A percentile compares a stretch with the other conserved stretches of the same genome.
These are phyloP conservation scores for Lasaia peninsularis DNA, from an alignment of 1,140 invertebrate genomes.

Conservation along the genomic window DNA sequence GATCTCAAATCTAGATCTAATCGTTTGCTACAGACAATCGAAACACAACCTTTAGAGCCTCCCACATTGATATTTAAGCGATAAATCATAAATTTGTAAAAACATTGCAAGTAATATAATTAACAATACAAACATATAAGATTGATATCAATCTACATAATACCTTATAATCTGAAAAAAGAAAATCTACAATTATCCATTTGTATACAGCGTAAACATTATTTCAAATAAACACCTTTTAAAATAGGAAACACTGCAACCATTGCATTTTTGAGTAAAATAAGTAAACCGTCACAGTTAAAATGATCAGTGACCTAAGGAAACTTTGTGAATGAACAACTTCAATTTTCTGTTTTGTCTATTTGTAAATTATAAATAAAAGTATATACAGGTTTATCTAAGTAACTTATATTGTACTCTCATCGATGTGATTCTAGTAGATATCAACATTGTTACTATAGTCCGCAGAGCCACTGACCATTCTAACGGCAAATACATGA, in stretches of 20 bases:
- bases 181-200: slow-evolving; percentile 25
- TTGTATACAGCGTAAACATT: slow-evolving; percentile 31
- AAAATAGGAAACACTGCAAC: slow-evolving; percentile 42
- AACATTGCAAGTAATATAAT: slow-evolving; percentile 56
- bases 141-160: slow-evolving; percentile 18
- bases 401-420: slow-evolving; percentile 12
- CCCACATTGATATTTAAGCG: slow-evolving; percentile 37
- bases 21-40: slow-evolving; percentile 17
- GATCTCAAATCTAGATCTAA: slow-evolving; percentile 9
- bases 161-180: slow-evolving; percentile 30
- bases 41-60: slow-evolving; percentile 30
- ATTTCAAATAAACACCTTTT: slow-evolving; percentile 48
- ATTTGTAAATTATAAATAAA: slow-evolving; percentile 13
- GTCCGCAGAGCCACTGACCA: slow-evolving; percentile 32
- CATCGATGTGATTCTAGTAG: slow-evolving; percentile 9
- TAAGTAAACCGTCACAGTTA: slow-evolving; percentile 31
- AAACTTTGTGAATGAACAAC: slow-evolving; percentile 11
- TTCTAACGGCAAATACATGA: slow-evolving; percentile 45
- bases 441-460: slow-evolving; percentile 5
- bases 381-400: slow-evolving; percentile 13
- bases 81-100: slow-evolving; percentile 51
- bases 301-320: slow-evolving; percentile 32
- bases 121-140: slow-evolving; percentile 38
- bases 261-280: slow-evolving; percentile 10
- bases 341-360: neutral